Base-by-base conservation (phyloP, 2,888 invertebrate species). In the Hermaeophaga mercurialis region DNA sequence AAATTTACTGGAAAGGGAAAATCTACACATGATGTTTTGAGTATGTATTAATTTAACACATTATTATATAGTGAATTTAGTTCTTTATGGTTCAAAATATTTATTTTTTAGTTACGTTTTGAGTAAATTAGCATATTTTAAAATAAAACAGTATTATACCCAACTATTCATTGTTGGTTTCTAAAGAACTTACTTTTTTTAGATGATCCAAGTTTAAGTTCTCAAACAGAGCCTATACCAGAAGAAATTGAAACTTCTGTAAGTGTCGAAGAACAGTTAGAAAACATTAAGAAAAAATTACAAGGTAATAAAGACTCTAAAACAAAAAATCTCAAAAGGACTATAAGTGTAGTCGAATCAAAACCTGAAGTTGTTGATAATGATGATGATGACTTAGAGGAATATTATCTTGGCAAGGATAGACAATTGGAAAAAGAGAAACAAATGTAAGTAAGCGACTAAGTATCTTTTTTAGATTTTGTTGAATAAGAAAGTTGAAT, bases 11-110 rank as follows among this genome's bases (percentile, higher is more conserved):
- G 89, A 0, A 95, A 93, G 78, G 94, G 9, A 14, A 98, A 97
- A 79, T 96, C 96, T 1, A 90, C 95, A 1, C 98, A 98, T 77
- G 98, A 98, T 77, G 82, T 92, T 38, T 81, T 92, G 62, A 70
- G 76, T 75, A 66, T 59, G 28, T 52, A 18, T 12, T 22, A n/a
- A n/a, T n/a, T n/a, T n/a, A n/a, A n/a, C n/a, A n/a, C n/a, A n/a
- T n/a, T n/a, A n/a, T n/a, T n/a, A n/a, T n/a, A n/a, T n/a, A n/a
- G n/a, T n/a, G n/a, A n/a, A n/a, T n/a, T n/a, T n/a, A n/a, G n/a
- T n/a, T n/a, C n/a, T n/a, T n/a, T n/a, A n/a, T n/a, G n/a, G n/a
- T n/a, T n/a, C n/a, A n/a, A n/a, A n/a, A n/a, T n/a, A n/a, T n/a
- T n/a, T n/a, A n/a, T n/a, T n/a, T n/a, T n/a, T n/a, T n/a, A n/a